A percentile compares a stretch with the other conserved stretches of the same genome.
phyloP scores from a whole-genome alignment of 2,113 vertebrate species.

The Fulmarus glacialis region DNA sequence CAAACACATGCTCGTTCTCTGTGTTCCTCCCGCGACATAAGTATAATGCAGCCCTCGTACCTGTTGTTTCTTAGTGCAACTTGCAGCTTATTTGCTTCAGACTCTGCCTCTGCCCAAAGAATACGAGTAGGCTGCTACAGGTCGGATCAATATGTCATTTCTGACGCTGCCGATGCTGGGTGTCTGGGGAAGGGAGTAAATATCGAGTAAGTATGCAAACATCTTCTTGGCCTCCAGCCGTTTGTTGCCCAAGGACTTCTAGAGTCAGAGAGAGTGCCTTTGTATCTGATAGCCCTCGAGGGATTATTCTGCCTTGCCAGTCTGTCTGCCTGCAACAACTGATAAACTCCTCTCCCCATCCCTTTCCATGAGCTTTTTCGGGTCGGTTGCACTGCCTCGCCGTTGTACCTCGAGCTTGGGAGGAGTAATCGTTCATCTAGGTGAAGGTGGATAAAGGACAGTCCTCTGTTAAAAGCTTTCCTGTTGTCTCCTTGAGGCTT shows the following conservation, averaged over 20 bases:
- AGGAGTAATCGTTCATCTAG: not conserved
- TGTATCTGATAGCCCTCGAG: not conserved
- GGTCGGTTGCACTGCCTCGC: accelerated
- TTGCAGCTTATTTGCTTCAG: accelerated
- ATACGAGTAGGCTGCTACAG: not conserved
- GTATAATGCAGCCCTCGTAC: not conserved
- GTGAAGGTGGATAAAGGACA: not conserved
- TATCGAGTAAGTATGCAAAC: accelerated
- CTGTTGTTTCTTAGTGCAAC: not conserved
- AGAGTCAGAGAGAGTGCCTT: not conserved
- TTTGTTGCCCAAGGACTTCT: not conserved
- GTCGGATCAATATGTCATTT: accelerated
- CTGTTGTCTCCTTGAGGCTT: not conserved
- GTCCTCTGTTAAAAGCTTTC: not conserved
- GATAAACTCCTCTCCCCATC: not conserved
- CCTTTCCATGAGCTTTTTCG: not conserved
- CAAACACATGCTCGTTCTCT: accelerated
- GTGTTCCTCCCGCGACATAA: accelerated
- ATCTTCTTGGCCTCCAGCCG: not conserved
- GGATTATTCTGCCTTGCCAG: not conserved
- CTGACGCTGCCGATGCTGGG: not conserved
- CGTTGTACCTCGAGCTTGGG: accelerated
- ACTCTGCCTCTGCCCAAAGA: not conserved
- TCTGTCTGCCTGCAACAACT: not conserved
- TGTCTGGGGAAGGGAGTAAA: not conserved